Evolutionary conservation across 2,797 vertebrate genomes (phyloP).

Genomic region (Cottoperca gobio): DNA sequence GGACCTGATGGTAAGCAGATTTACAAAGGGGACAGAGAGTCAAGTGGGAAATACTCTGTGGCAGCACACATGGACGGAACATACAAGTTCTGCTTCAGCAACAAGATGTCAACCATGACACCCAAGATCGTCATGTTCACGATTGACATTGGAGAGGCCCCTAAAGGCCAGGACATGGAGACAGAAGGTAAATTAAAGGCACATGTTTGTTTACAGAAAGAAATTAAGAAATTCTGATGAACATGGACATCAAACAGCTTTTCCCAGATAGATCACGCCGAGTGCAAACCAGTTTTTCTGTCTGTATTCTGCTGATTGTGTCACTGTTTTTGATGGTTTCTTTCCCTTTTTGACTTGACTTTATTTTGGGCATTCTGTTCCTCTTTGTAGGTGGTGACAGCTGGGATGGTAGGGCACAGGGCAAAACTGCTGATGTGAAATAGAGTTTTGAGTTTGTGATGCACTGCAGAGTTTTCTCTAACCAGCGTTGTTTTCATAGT

Average conservation of each 20-base stretch:
- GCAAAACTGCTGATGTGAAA: slow-evolving; percentile 24
- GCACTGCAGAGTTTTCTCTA: slow-evolving; percentile 67
- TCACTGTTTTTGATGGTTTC: slow-evolving; percentile 1
- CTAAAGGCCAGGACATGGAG: slow-evolving; percentile 98
- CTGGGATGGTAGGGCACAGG: slow-evolving; percentile 87
- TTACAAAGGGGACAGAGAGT: slow-evolving; percentile 97
- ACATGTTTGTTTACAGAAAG: background rate
- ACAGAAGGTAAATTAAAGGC: slow-evolving; percentile 90
- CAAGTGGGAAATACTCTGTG: slow-evolving; percentile 98
- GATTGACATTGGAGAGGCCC: slow-evolving; percentile 97
- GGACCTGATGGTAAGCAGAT: slow-evolving; percentile 97
- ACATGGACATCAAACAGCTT: background rate
- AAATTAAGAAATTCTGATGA: background rate
- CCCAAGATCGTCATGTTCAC: slow-evolving; percentile 99
- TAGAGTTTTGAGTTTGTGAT: slow-evolving; percentile 60
- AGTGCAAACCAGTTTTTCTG: background rate
- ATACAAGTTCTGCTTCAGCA: slow-evolving; percentile 99
- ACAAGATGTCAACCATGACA: slow-evolving; percentile 99
- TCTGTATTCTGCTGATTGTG: slow-evolving; percentile 24
- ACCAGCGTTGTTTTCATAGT: slow-evolving; percentile 63
- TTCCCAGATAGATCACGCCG: background rate
- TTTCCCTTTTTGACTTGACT: slow-evolving; percentile 29
- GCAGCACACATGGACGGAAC: slow-evolving; percentile 98
- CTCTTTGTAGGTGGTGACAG: slow-evolving; percentile 80
- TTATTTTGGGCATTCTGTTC: slow-evolving; percentile 51